Base-by-base conservation (phyloP, 2,113 vertebrate genomes). In the Triplophysa rosa region DNA sequence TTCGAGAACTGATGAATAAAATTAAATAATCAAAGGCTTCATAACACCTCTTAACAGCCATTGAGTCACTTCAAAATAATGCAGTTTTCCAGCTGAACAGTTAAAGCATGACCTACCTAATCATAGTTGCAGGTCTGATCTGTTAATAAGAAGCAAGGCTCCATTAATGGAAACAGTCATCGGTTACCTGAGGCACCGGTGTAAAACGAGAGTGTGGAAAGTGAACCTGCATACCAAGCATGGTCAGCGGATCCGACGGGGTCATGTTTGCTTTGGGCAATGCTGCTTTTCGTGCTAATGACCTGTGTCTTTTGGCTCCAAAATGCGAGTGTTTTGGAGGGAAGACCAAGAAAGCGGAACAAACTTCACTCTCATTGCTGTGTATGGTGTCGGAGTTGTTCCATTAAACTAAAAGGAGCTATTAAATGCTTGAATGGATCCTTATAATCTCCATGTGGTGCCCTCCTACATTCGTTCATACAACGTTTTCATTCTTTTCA, bases 111-210 rank as follows among this genome's bases (percentile, higher is more conserved):
- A 88, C 80, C 84, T 1, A 49, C 71, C 61, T 73, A 74, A 83
- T 82, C 82, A 65, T 42, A 8, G 74, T 67, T 66, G 69, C 71
- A 42, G 54, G 68, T 72, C 47, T n/a, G 40, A 59, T 69, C 6
- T 21, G 84, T 87, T 87, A 87, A 87, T 87, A 83, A 84, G 87
- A 87, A 89, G 84, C 86, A 78, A 89, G 85, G 82, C 81, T 78
- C 58, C 75, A 77, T 72, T 84, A 83, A 81, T 54, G 63, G 76
- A 77, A 84, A 81, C 49, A 73, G 61, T 84, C 85, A 86, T 86
- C 83, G 80, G 88, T 91, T 87, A 87, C 81, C n/a, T 29, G 69
- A 64, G 64, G 83, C 76, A 80, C 77, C 82, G 82, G 72, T 62
- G 81, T 87, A 78, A 88, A 85, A 87, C 72, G 61, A 81, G 86